phyloP scores from a whole-genome alignment of 2,113 vertebrate genomes.

The Petrocephalus microphthalmus region DNA sequence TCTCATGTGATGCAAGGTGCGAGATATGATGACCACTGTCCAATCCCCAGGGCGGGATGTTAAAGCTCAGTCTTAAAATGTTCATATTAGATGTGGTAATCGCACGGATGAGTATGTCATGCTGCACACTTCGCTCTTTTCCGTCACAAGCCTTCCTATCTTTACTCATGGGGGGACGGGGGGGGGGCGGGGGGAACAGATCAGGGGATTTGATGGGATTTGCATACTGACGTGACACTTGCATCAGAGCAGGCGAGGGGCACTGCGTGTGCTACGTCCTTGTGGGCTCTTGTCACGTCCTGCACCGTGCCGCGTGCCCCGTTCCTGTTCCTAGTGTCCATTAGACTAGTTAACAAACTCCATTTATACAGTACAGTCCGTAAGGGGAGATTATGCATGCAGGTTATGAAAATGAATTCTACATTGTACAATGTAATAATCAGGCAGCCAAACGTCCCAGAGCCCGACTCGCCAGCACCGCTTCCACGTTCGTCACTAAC shows the following conservation, averaged over 20 bases:
- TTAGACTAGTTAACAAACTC: slow-evolving; percentile 53
- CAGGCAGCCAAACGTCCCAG: slow-evolving; percentile 74
- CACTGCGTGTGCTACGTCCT: background rate
- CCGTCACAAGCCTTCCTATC: background rate
- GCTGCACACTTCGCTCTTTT: slow-evolving; percentile 1
- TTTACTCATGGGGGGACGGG: background rate
- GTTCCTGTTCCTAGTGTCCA: slow-evolving; percentile 54
- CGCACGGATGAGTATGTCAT: slow-evolving; percentile 6
- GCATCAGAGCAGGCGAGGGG: background rate
- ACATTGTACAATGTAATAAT: slow-evolving; percentile 76
- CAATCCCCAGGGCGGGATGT: slow-evolving; percentile 16
- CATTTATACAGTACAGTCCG: slow-evolving; percentile 60
- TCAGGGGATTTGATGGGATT: background rate
- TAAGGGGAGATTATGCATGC: slow-evolving; percentile 75
- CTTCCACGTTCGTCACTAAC: slow-evolving; percentile 74
- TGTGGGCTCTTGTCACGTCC: slow-evolving; percentile 16
- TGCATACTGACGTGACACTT: background rate
- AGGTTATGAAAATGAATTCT: slow-evolving; percentile 78
- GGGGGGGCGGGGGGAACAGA: background rate
- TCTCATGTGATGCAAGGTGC: slow-evolving; percentile 24
- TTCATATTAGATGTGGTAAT: background rate
- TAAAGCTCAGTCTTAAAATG: slow-evolving; percentile 33
- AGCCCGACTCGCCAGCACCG: slow-evolving; percentile 78
- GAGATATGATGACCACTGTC: slow-evolving; percentile 14
- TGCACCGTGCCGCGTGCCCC: slow-evolving; percentile 51